Conservation (phyloP, 2,888 invertebrate genomes). For the Magallana nippona region DNA sequence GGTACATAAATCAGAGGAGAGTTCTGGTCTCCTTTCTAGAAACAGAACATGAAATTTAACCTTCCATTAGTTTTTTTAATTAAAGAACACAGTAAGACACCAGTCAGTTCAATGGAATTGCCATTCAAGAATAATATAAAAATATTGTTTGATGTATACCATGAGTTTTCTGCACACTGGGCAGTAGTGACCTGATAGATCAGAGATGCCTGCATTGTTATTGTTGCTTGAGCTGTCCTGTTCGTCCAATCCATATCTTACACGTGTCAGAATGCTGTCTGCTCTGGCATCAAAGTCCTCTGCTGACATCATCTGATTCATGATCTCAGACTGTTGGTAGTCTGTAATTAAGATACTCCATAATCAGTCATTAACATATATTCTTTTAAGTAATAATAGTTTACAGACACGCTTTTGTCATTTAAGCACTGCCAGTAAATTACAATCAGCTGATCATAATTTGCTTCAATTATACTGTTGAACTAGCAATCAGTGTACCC, state of each 20-base stretch:
- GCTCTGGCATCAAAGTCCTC: constrained; percentile 66
- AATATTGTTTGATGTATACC: constrained; percentile 49
- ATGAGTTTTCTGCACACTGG: constrained; percentile 61
- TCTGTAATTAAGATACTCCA: neutral
- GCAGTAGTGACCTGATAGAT: constrained; percentile 63
- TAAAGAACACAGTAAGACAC: neutral
- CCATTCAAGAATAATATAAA: too few relatives aligned
- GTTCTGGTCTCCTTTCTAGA: constrained; percentile 59
- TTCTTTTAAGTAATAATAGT: too few relatives aligned
- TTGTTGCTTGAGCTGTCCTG: neutral
- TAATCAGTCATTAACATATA: too few relatives aligned
- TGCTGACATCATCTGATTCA: constrained; percentile 55
- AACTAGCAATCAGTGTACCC: too few relatives aligned
- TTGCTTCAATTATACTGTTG: too few relatives aligned
- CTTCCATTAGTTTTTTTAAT: too few relatives aligned
- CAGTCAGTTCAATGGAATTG: neutral
- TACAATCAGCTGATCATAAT: too few relatives aligned
- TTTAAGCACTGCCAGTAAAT: too few relatives aligned
- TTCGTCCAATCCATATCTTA: constrained; percentile 61
- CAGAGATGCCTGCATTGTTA: constrained; percentile 14
- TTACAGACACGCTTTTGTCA: too few relatives aligned
- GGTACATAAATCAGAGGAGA: constrained; percentile 66
- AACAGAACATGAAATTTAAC: neutral
- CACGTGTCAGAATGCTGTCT: constrained; percentile 65
- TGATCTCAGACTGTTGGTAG: constrained; percentile 20